Conservation (phyloP, 2,797 vertebrate genomes). For the Avahi laniger region DNA sequence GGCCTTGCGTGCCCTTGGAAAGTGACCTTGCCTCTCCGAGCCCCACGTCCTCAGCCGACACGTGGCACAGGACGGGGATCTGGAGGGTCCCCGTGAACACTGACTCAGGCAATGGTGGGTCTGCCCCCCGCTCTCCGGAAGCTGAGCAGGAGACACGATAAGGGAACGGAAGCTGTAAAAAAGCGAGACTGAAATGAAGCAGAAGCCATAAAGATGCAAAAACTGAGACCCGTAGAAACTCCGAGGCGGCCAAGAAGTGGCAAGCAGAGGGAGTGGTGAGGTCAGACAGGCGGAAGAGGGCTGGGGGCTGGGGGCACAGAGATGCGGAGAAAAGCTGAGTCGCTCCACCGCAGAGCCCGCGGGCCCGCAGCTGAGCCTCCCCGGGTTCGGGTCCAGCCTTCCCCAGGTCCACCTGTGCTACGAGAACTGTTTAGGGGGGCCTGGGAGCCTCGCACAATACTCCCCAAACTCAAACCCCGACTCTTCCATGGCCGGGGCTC, state of each 20-base stretch:
- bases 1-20: rapidly evolving
- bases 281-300: not conserved
- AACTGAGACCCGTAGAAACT: not conserved
- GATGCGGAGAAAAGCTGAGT: rapidly evolving
- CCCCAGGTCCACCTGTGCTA: not conserved
- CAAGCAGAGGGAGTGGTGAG: rapidly evolving
- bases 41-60: not conserved
- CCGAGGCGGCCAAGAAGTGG: not conserved
- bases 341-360: rapidly evolving
- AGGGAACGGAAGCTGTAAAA: not conserved
- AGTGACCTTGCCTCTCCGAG: not conserved
- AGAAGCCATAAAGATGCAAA: too few relatives aligned
- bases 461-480: not conserved
- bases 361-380: not conserved
- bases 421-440: not conserved
- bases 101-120: not conserved
- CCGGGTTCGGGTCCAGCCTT: not conserved
- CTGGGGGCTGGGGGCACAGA: not conserved
- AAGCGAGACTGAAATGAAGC: not conserved
- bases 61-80: too few relatives aligned
- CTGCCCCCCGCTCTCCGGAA: rapidly evolving
- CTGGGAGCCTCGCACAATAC: rapidly evolving
- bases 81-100: not conserved
- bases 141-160: rapidly evolving
- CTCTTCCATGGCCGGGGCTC: not conserved